Evolutionary conservation across 2,888 invertebrate species (phyloP).

Genomic region (Physocephala rufipes): DNA sequence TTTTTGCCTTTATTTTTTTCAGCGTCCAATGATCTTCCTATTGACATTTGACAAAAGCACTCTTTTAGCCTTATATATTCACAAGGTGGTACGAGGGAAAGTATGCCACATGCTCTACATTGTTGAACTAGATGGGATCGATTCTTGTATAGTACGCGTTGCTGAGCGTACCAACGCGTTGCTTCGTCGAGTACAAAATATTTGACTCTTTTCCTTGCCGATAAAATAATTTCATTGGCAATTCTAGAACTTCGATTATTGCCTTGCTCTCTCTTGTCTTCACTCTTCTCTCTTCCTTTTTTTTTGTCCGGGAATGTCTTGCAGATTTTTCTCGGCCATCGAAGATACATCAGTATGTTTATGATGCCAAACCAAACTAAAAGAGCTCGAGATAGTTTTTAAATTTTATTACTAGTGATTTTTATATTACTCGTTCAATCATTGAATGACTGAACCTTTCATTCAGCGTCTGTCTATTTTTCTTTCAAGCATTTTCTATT

Average conservation of each 20-base stretch:
- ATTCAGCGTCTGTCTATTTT: too few relatives aligned
- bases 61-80: background rate
- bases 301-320: background rate
- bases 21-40: background rate
- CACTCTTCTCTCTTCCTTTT: background rate
- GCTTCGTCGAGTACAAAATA: background rate
- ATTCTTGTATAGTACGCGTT: background rate
- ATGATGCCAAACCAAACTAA: background rate
- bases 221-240: background rate
- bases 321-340: background rate
- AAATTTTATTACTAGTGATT: background rate
- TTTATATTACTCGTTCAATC: background rate
- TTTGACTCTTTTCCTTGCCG: background rate
- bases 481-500: too few relatives aligned
- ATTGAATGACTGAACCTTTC: background rate
- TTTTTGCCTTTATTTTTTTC: slow-evolving; percentile 5
- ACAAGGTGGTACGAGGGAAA: background rate
- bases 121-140: background rate
- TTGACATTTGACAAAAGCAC: background rate
- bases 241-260: background rate
- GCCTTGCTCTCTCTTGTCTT: background rate
- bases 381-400: background rate
- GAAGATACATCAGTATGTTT: background rate
- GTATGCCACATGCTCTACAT: background rate
- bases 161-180: slow-evolving; percentile 1